Evolutionary conservation across 1,140 invertebrate genomes (phyloP).

Genomic region (Drosophila arawakana): DNA sequence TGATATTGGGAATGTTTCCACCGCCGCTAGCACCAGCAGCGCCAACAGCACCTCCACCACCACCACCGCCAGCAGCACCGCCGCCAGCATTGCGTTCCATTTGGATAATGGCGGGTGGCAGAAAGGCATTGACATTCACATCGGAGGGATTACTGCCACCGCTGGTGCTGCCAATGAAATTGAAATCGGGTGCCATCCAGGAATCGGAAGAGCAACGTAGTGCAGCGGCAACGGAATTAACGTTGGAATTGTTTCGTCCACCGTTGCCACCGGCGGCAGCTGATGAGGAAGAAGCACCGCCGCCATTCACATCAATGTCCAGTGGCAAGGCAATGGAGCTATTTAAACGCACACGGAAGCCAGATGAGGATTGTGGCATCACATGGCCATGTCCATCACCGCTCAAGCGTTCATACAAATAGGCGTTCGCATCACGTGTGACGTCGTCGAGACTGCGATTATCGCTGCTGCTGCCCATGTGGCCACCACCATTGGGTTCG

Average conservation of each 20-base stretch:
- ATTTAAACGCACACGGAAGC: slow-evolving; percentile 64
- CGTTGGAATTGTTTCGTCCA: slow-evolving; percentile 1
- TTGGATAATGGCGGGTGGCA: slow-evolving; percentile 49
- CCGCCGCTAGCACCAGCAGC: background rate
- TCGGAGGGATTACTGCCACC: slow-evolving; percentile 3
- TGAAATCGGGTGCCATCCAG: slow-evolving; percentile 69
- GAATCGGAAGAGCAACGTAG: slow-evolving; percentile 64
- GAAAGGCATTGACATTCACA: slow-evolving; percentile 46
- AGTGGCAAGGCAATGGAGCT: slow-evolving; percentile 64
- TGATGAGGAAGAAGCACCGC: slow-evolving; percentile 3
- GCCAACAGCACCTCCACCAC: background rate
- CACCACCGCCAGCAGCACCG: slow-evolving; percentile 12
- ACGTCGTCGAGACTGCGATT: slow-evolving; percentile 23
- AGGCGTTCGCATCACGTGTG: slow-evolving; percentile 32
- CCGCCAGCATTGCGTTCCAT: slow-evolving; percentile 43
- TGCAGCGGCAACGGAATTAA: slow-evolving; percentile 26
- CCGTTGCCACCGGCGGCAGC: background rate
- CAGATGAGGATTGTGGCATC: slow-evolving; percentile 56
- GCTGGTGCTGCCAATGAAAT: slow-evolving; percentile 40
- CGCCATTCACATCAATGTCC: slow-evolving; percentile 72
- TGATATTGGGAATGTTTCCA: slow-evolving; percentile 49
- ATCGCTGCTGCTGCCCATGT: background rate
- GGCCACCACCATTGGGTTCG: slow-evolving; percentile 35
- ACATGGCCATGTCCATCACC: slow-evolving; percentile 24
- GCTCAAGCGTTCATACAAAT: slow-evolving; percentile 52